These are phyloP conservation scores for Fissipunctia ypsillon DNA, from an alignment of 2,888 invertebrate genomes.

Conservation along the genomic window DNA sequence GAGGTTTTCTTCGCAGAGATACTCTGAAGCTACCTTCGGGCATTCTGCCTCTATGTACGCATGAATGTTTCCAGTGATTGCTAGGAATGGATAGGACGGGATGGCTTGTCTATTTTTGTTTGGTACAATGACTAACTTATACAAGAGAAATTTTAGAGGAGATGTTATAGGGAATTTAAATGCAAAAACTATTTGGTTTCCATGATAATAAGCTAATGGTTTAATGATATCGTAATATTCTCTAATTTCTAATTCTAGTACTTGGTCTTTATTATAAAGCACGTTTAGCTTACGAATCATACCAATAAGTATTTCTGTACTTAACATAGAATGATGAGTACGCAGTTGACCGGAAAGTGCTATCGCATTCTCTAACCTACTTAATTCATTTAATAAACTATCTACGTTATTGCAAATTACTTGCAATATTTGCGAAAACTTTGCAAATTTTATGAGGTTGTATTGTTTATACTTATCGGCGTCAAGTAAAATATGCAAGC, in stretches of 20 bases:
- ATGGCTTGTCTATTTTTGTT: not conserved
- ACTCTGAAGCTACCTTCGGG: constrained; percentile 10
- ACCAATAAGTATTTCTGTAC: not conserved
- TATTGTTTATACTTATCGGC: not conserved
- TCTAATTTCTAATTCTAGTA: not conserved
- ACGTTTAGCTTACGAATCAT: not conserved
- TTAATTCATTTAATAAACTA: constrained; percentile 10
- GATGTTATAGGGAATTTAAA: not conserved
- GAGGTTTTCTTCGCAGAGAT: not conserved
- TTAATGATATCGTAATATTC: not conserved
- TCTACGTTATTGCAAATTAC: constrained; percentile 3
- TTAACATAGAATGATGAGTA: constrained; percentile 7
- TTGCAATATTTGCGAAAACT: constrained; percentile 7
- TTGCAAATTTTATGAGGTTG: constrained; percentile 2
- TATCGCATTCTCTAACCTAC: constrained; percentile 7
- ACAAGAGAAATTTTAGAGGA: not conserved
- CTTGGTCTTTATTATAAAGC: not conserved
- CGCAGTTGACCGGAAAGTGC: constrained; percentile 6
- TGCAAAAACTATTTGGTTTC: not conserved
- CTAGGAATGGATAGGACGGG: constrained; percentile 1
- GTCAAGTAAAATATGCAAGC: constrained; percentile 2
- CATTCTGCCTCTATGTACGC: constrained; percentile 1
- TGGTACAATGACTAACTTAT: not conserved
- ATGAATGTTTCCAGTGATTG: constrained; percentile 8
- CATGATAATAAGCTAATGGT: not conserved